Evolutionary conservation across 1,140 invertebrate genomes (phyloP).

Genomic region (Cyclargus thomasi): DNA sequence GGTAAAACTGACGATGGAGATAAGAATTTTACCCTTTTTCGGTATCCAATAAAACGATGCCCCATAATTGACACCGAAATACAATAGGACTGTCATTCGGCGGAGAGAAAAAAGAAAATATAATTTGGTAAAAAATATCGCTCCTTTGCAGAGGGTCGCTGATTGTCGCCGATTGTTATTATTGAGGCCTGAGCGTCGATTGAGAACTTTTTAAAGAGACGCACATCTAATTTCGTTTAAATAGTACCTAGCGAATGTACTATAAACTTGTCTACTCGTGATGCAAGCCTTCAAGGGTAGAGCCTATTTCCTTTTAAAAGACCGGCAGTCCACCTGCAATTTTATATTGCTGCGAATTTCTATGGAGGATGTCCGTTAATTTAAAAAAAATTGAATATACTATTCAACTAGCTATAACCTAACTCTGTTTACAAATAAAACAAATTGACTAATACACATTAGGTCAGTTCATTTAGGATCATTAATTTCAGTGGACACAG

Average conservation of each 20-base stretch:
- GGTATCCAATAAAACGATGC: neutral
- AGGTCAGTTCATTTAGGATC: too few species aligned
- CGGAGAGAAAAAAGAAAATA: neutral
- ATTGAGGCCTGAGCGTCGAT: neutral
- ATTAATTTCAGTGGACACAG: too few species aligned
- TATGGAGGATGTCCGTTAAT: too few species aligned
- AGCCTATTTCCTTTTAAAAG: too few species aligned
- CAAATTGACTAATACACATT: too few species aligned
- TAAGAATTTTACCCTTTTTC: neutral
- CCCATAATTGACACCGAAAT: slow-evolving; percentile 1
- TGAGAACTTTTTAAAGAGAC: neutral
- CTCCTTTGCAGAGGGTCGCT: neutral
- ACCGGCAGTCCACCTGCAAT: too few species aligned
- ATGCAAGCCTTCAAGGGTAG: too few species aligned
- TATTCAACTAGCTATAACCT: too few species aligned
- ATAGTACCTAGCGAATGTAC: neutral
- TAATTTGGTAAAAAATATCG: slow-evolving; percentile 15
- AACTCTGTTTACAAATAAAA: too few species aligned
- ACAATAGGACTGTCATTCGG: neutral
- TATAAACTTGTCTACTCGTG: too few species aligned
- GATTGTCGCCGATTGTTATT: slow-evolving; percentile 12
- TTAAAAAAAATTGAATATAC: too few species aligned
- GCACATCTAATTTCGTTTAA: neutral
- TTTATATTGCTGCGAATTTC: too few species aligned
- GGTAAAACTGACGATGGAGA: neutral